phyloP scores from a whole-genome alignment of 2,888 invertebrate genomes.

The Automeris io region DNA sequence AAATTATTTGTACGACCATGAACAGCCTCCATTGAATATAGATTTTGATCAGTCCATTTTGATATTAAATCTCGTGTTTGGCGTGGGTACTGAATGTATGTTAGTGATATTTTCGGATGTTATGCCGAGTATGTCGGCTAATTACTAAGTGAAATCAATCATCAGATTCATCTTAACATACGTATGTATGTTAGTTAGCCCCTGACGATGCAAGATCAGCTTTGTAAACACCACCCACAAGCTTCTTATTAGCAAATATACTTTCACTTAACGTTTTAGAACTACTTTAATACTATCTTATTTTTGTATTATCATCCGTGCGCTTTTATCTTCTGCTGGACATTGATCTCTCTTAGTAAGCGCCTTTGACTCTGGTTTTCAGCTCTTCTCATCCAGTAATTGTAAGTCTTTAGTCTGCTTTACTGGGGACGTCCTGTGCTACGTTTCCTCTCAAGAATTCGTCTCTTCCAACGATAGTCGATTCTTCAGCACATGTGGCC shows the following conservation, averaged over 20 bases:
- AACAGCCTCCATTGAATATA: slow-evolving; percentile 4
- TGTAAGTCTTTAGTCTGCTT: too few relatives aligned
- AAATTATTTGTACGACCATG: background rate
- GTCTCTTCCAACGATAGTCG: too few relatives aligned
- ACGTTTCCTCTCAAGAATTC: too few relatives aligned
- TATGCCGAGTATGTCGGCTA: slow-evolving; percentile 9
- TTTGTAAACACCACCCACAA: slow-evolving; percentile 45
- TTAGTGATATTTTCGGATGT: slow-evolving; percentile 12
- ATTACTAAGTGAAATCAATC: slow-evolving; percentile 20
- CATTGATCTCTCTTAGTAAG: too few relatives aligned
- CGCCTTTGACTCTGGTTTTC: too few relatives aligned
- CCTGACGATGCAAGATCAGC: slow-evolving; percentile 36
- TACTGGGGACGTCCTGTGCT: too few relatives aligned
- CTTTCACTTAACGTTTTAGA: slow-evolving; percentile 45
- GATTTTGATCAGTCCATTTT: slow-evolving; percentile 3
- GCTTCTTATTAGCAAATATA: slow-evolving; percentile 45
- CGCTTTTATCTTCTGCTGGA: too few relatives aligned
- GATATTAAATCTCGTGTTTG: background rate
- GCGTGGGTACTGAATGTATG: background rate
- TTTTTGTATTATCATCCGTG: too few relatives aligned
- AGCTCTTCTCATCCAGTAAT: too few relatives aligned
- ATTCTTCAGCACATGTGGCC: too few relatives aligned
- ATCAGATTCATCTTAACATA: slow-evolving; percentile 15
- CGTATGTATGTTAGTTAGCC: slow-evolving; percentile 30
- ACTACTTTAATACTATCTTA: too few relatives aligned